Percentiles rank a stretch among this genome's conserved stretches.
phyloP scores from a whole-genome alignment of 2,113 vertebrate species.

The Hiodon tergisus region DNA sequence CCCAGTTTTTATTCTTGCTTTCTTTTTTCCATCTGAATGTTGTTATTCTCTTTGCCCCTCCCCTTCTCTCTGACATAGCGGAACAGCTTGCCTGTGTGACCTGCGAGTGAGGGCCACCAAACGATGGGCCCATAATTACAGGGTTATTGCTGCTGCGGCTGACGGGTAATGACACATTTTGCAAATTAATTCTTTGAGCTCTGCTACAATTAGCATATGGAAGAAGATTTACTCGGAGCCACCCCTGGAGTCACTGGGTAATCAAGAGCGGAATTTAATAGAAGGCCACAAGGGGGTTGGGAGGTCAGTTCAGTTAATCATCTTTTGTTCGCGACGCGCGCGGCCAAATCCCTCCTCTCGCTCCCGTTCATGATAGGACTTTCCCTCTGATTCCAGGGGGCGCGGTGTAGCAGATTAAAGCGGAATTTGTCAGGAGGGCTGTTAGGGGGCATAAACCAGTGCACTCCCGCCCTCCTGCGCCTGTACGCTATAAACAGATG shows the following conservation, averaged over 20 bases:
- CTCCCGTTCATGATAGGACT: background rate
- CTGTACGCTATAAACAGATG: conserved; percentile 13
- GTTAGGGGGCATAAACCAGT: background rate
- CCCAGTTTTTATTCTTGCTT: conserved; percentile 19
- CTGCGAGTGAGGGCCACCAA: conserved; percentile 33
- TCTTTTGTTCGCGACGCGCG: conserved; percentile 27
- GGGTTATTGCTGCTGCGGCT: conserved; percentile 90
- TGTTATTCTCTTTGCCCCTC: conserved; percentile 31
- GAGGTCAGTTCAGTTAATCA: conserved; percentile 32
- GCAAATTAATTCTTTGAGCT: conserved; percentile 97
- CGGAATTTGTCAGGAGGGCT: conserved; percentile 18
- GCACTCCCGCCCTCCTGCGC: background rate
- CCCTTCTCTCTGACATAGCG: conserved; percentile 24
- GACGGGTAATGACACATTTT: conserved; percentile 98
- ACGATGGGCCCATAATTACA: conserved; percentile 83
- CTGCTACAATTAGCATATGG: conserved; percentile 79
- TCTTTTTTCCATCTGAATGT: conserved; percentile 26
- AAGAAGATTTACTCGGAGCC: conserved; percentile 70
- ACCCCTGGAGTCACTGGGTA: conserved; percentile 50
- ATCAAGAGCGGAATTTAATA: conserved; percentile 36
- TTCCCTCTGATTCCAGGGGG: conserved; percentile 11
- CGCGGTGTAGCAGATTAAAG: conserved; percentile 19
- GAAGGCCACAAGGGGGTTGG: conserved; percentile 24
- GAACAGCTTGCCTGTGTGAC: conserved; percentile 45
- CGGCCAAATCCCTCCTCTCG: conserved; percentile 21